Percentiles rank a stretch among this genome's conserved stretches.
phyloP scores from a whole-genome alignment of 2,888 invertebrate genomes.

The Mellilla xanthometata region DNA sequence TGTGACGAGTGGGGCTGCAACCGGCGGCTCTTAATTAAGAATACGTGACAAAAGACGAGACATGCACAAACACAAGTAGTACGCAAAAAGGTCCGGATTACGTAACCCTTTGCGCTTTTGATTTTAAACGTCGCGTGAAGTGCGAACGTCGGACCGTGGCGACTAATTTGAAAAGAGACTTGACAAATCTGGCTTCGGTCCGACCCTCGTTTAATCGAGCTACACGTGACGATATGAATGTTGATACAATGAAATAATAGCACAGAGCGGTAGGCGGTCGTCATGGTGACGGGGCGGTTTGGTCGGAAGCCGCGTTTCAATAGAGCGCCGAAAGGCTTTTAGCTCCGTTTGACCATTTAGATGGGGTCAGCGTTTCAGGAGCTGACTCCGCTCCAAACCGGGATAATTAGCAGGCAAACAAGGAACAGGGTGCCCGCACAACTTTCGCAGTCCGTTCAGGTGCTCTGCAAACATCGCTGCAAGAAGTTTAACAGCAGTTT shows the following conservation, averaged over 20 bases:
- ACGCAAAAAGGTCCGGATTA: constrained; percentile 79
- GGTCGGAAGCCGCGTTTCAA: constrained; percentile 62
- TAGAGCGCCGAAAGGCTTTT: constrained; percentile 66
- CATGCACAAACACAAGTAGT: constrained; percentile 74
- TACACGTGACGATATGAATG: constrained; percentile 77
- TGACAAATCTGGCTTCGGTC: constrained; percentile 78
- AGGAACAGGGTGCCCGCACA: constrained; percentile 63
- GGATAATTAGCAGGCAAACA: constrained; percentile 82
- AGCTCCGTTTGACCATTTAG: constrained; percentile 73
- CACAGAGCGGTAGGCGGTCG: constrained; percentile 61
- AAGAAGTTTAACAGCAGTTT: constrained; percentile 82
- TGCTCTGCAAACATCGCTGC: constrained; percentile 77
- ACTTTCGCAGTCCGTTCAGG: constrained; percentile 76
- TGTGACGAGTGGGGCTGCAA: constrained; percentile 74
- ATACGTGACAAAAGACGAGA: constrained; percentile 83
- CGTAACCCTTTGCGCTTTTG: constrained; percentile 81
- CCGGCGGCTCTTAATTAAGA: constrained; percentile 80
- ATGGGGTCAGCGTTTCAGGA: constrained; percentile 70
- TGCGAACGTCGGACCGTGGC: constrained; percentile 65
- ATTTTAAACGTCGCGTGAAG: constrained; percentile 79
- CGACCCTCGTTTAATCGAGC: constrained; percentile 74
- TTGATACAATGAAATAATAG: constrained; percentile 78
- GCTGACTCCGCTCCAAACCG: constrained; percentile 62
- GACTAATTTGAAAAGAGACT: constrained; percentile 78
- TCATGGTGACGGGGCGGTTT: constrained; percentile 68